Percentiles rank a stretch among this genome's conserved stretches.
Conservation (phyloP, 2,113 vertebrate genomes). For the Ceyx melanurus region DNA sequence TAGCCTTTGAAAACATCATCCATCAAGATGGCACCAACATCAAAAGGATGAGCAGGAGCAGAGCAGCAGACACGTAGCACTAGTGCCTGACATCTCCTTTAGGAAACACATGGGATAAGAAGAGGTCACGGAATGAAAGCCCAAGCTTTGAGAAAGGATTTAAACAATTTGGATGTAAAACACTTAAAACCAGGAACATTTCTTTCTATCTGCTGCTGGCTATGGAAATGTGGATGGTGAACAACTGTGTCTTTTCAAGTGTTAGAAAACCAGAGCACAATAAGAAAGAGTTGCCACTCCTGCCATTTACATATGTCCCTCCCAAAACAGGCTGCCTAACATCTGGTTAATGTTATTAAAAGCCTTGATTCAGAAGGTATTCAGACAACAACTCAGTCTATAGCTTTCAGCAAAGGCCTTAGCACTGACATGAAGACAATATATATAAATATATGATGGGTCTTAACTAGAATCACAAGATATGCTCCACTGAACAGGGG, state of each 20-base stretch:
- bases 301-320: fast-evolving
- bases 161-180: neutral
- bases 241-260: neutral
- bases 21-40: fast-evolving
- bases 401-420: neutral
- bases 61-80: fast-evolving
- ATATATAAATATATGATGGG: neutral
- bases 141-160: neutral
- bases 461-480: neutral
- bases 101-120: neutral
- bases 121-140: neutral
- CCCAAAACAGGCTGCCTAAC: neutral
- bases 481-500: neutral
- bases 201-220: neutral
- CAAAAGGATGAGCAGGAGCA: neutral
- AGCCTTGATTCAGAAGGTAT: neutral
- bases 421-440: neutral
- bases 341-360: neutral
- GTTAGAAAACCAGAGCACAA: neutral
- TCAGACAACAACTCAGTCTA: neutral
- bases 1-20: neutral
- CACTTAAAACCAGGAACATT: neutral
- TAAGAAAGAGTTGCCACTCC: neutral
- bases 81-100: neutral
- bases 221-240: neutral